These are phyloP conservation scores for Eupithecia insigniata DNA, from an alignment of 2,888 invertebrate species.

Conservation along the genomic window DNA sequence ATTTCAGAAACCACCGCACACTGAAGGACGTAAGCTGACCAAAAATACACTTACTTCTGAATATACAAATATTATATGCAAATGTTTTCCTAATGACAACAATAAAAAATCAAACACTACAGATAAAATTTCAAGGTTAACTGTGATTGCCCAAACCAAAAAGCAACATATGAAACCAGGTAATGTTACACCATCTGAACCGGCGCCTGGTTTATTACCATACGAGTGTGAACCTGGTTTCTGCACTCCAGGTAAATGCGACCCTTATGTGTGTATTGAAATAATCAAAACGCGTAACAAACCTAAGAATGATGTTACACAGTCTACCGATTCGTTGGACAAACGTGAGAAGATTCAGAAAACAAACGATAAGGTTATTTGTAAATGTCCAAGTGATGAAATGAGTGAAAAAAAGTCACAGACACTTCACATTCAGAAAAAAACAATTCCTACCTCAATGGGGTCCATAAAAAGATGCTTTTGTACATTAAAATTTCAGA, in stretches of 20 bases:
- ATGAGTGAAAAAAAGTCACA: not conserved
- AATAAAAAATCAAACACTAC: conserved; percentile 5
- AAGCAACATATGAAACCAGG: conserved; percentile 9
- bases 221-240: conserved; percentile 29
- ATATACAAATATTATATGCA: too few relatives aligned
- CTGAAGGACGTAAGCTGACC: too few relatives aligned
- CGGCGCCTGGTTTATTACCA: conserved; percentile 4
- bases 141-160: conserved; percentile 9
- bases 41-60: too few relatives aligned
- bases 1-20: not conserved
- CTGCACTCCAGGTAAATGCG: not conserved
- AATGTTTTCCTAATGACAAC: too few relatives aligned
- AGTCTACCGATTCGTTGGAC: not conserved
- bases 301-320: not conserved
- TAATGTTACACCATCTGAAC: not conserved
- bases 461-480: not conserved
- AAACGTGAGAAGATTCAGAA: not conserved
- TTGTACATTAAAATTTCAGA: conserved; percentile 1
- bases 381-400: conserved; percentile 4
- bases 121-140: not conserved
- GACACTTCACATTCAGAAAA: not conserved
- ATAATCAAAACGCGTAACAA: not conserved
- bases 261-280: not conserved
- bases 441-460: not conserved
- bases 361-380: not conserved